Base-by-base conservation (phyloP, 2,797 vertebrate genomes). In the Girardinus metallicus region DNA sequence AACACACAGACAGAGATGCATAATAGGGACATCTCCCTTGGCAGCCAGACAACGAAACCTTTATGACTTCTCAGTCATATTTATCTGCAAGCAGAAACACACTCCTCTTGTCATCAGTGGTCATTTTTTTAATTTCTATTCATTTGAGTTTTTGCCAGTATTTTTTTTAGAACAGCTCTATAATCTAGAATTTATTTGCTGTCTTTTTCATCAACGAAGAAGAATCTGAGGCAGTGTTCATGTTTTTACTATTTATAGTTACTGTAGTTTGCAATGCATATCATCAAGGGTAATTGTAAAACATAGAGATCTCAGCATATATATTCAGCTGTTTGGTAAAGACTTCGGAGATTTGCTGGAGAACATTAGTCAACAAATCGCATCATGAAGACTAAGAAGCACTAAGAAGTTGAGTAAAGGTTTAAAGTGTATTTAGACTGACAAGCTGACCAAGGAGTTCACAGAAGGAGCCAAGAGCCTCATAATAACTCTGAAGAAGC, bases 41-140 rank as follows among this genome's bases (percentile, higher is more conserved):
- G 89, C 89, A 93, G 89, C 86, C 83, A 89, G 90, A 94, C 93
- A 94, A 92, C 93, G 83, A 92, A 87, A 83, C 55, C 80, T 77
- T 41, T 1, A 89, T 92, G 89, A 91, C 91, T 90, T 88, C 85
- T 79, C 88, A 76, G 75, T 90, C 90, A 83, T 87, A 89, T 91
- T 93, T 91, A 94, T 93, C 92, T 93, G 78, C 77, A 62, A 82
- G 80, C 87, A 88, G 79, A 87, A 88, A 85, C 1, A 23, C 5
- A 71, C 0, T 57, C 44, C 55, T 68, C 47, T 62, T n/a, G 79
- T 72, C 83, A 79, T 89, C 81, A 75, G 21, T 16, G 55, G 79
- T 77, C 36, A 51, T 51, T 85, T 85, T 85, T 68, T 76, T 72
- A 66, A 86, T 89, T 83, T 85, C 39, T 73, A 62, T 73, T 18